Base-by-base conservation (phyloP, 2,797 vertebrate species). In the Coreius guichenoti region DNA sequence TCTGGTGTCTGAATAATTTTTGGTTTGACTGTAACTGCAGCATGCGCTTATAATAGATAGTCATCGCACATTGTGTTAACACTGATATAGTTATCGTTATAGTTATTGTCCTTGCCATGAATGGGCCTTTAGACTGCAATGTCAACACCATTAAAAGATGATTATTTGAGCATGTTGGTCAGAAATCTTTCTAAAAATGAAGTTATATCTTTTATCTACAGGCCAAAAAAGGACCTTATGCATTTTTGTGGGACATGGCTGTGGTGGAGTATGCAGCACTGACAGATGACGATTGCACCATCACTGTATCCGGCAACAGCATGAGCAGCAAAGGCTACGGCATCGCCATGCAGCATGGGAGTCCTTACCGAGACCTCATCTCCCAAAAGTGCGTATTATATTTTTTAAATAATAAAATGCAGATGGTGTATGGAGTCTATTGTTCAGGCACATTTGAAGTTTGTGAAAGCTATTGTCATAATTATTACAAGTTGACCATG, bases 241-340 rank as follows among this genome's bases (percentile, higher is more conserved):
- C 96, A 11, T 97, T 97, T 89, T 93, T 97, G 83, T 97, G 96
- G 96, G 96, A 97, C 80, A 94, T 96, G 89, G 96, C 96, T 0
- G 96, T 97, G 89, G 95, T 97, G 91, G 96, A 97, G 89, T 97
- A 97, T 0, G 95, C 96, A 1, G 96, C 96, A 0, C 92, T 97
- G 89, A 97, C 96, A 0, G 96, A 97, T 4, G 96, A 97, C 1
- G 96, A 97, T 69, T 97, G 96, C 88, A 95, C 96, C 0, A 92
- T 97, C 91, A 96, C 95, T 0, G 95, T 97, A 89, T 94, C 95
- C 4, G 94, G 96, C 63, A 97, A 96, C 92, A 96, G 95, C 89
- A 93, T 96, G 91, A 97, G 96, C 92, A 97, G 95, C 93, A 97
- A 97, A 92, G 96, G 96, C 84, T 97, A 97, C 0, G 96, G 96